These are phyloP conservation scores for Chydorus sphaericus DNA, from an alignment of 2,888 invertebrate genomes.

Conservation along the genomic window DNA sequence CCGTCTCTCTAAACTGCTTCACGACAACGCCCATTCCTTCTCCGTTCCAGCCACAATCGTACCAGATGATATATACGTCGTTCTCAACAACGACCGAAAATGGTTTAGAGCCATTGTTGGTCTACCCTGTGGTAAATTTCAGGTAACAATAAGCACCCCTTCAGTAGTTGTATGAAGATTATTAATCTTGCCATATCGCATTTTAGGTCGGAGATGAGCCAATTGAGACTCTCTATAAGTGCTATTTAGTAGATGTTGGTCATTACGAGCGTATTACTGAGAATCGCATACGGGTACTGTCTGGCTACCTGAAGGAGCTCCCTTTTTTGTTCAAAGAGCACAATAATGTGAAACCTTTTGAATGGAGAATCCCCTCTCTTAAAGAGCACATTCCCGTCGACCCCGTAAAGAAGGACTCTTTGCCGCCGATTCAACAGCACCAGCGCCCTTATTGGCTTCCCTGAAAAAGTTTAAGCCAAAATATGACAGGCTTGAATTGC, in stretches of 20 bases:
- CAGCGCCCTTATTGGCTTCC: too few species aligned
- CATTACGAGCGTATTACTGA: neutral
- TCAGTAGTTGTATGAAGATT: too few species aligned
- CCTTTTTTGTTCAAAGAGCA: neutral
- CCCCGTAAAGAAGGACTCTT: neutral
- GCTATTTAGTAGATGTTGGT: neutral
- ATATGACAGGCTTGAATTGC: too few species aligned
- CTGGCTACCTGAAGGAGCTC: neutral
- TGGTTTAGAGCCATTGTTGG: constrained; percentile 7
- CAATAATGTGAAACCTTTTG: neutral
- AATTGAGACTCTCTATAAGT: neutral
- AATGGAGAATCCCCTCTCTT: neutral
- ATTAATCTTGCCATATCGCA: too few species aligned
- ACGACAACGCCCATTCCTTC: neutral
- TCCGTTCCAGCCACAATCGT: neutral
- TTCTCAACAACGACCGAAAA: neutral
- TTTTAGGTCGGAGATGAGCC: neutral
- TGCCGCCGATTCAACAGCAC: neutral
- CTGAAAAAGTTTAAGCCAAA: neutral
- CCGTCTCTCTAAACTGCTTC: neutral
- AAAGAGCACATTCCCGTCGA: neutral
- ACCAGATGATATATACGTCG: neutral
- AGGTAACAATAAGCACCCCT: too few species aligned
- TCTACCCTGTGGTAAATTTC: too few species aligned
- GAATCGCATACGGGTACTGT: neutral